Evolutionary conservation across 92 coral and sea anemone species (phyloP), one percentile per base, ranked within the genome.

Genomic region (Epizoanthus fatuus): DNA sequence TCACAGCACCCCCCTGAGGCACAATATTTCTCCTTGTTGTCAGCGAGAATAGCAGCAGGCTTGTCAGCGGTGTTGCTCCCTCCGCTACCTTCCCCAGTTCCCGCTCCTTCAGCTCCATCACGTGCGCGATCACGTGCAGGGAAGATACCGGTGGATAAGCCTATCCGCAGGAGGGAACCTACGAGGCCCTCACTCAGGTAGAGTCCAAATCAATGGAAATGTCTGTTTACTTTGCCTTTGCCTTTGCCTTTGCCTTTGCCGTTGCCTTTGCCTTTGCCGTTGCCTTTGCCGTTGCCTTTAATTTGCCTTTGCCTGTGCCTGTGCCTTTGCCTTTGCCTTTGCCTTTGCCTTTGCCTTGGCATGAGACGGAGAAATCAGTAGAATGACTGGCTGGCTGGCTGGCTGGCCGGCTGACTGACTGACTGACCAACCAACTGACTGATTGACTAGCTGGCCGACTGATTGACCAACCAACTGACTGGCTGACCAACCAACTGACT

Each of bases 151-250:
- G 70, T 73, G 70, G 62, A 83, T n/a, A 54, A 67, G 69, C 88
- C 82, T 67, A 39, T 45, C 7, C 85, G 65, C 35, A 86, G 80
- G 63, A 83, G 82, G 68, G 88, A 78, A 32, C 95, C 83, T 52
- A 87, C 86, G 69, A 93, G 91, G 22, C 97, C 95, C 52, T 93
- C 94, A 12, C 75, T 97, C 51, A 95, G 94, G 96, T 95, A 40
- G 13, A 20, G 47, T 11, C 16, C 35, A 51, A 8, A 3, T 25
- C 22, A 8, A 4, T 17, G 20, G 12, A 5, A 60, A 5, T 60
- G 20, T n/a, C 32, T 7, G 14, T 42, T 49, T 42, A 5, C 5
- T n/a, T 7, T 20, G 1, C 16, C 35, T 8, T 38, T 2, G 35
- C 35, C 35, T 29, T 29, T 29, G 35, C 1, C 35, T 2, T 2